These are phyloP conservation scores for Dipodomys stephensi DNA, from an alignment of 2,113 vertebrate genomes.

Conservation along the genomic window DNA sequence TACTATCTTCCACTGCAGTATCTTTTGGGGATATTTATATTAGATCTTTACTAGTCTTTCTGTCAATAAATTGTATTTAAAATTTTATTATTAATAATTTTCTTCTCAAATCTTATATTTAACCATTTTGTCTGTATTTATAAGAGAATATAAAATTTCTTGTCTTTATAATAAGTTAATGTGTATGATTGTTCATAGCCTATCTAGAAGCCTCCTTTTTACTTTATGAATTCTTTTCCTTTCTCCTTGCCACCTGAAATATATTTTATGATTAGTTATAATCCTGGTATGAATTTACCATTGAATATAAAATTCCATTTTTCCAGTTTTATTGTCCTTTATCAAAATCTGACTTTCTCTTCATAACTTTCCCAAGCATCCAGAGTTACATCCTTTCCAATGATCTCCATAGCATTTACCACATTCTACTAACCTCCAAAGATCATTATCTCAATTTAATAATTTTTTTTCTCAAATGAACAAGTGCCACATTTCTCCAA, in stretches of 20 bases:
- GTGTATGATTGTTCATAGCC: background rate
- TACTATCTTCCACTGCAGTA: slow-evolving; percentile 24
- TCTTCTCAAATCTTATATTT: background rate
- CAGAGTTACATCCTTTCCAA: background rate
- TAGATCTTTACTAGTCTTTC: background rate
- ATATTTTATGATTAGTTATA: background rate
- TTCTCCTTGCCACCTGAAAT: background rate
- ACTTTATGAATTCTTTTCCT: background rate
- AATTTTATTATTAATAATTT: background rate
- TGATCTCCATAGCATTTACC: background rate
- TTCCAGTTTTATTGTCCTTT: background rate
- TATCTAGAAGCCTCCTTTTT: background rate
- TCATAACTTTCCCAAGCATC: background rate
- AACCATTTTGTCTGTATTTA: background rate
- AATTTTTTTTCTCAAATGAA: background rate
- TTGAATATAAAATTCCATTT: background rate
- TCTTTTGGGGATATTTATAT: background rate
- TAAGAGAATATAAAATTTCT: background rate
- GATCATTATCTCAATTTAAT: background rate
- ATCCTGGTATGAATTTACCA: background rate
- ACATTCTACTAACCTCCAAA: background rate
- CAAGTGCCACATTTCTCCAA: background rate
- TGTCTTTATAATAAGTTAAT: background rate
- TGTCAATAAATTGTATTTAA: background rate
- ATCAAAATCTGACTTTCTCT: background rate